Evolutionary conservation across 2,888 invertebrate species (phyloP), one percentile per base, ranked within the genome.

Genomic region (Zygaena filipendulae): DNA sequence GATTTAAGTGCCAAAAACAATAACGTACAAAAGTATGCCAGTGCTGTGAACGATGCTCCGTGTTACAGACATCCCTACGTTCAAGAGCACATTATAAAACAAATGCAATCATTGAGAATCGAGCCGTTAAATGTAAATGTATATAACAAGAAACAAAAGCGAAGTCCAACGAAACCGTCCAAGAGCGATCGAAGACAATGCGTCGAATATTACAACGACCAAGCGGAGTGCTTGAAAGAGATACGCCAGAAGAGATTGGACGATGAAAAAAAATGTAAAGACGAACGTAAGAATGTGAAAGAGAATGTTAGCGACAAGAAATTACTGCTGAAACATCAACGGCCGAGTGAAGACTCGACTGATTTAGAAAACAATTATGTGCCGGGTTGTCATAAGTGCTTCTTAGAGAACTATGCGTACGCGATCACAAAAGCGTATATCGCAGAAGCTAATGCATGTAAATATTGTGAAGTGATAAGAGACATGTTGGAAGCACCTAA

Each of bases 201-300:
- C 40, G 70, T 82, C 14, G 85, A 85, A 53, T 85, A 85, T 42
- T 86, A 85, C 55, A 86, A 85, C 54, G 86, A 84, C 39, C 83
- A 84, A 54, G 83, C 81, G 27, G 84, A 85, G 41, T 84, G 84
- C 41, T 58, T 85, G 25, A 82, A 84, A 49, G 81, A 82, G 40
- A 75, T 74, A 39, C 51, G 66, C 14, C 55, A 61, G 34, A 68
- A 57, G 36, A 72, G 61, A 32, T 39, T 68, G 2, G 70, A 70
- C 40, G 67, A 77, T 42, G 64, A 81, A 38, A 53, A 49, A 9
- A 69, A 66, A 35, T 50, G 64, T 20, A 72, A 71, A 40, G 58
- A 68, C 21, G 68, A 67, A 29, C 58, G 71, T 21, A 70, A 69
- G 38, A 72, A 70, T 29, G 48, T 58, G 9, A 33, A 69, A 22